Base-by-base conservation (phyloP, 2,888 invertebrate species). In the Nysson spinosus region DNA sequence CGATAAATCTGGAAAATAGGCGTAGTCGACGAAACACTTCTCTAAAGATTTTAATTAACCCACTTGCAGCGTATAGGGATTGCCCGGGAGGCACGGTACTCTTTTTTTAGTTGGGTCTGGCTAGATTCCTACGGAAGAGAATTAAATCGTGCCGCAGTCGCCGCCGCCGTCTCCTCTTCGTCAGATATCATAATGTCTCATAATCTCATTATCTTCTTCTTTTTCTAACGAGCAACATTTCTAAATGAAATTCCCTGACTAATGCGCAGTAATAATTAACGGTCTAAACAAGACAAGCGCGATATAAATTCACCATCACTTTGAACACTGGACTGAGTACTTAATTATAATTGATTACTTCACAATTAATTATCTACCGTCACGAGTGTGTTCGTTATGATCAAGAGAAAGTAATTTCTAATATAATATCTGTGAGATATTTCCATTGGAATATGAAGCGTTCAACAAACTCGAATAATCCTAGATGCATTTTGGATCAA, bases 1-100 rank as follows among this genome's bases (percentile, higher is more conserved):
- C 37, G 35, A 55, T 49, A 55, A 67, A 65, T 61, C 61, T 16
- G 24, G 12, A 42, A 46, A 51, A 47, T 55, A 55, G 22, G 24
- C 51, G 42, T 49, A 44, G 20, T 43, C 52, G 30, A 30, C 11
- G 49, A 17, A 52, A 72, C 28, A 51, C 30, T 50, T 20, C 28
- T 39, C 20, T 35, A 40, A 61, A 61, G 49, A 71, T 71, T 73
- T 67, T 64, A 75, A 75, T 75, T 75, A 68, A 75, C 73, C 67
- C 67, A 73, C 70, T 75, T 73, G 62, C 37, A 30, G 11, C 11
- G 30, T 37, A 39, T 44, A 51, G 47, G 51, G 37, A 30, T 37
- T 24, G 30, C 40, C n/a, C 46, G 20, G 12, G 56, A 37, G 46
- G 20, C 47, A 32, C 14, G 35, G 34, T 39, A 72, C 55, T n/a